phyloP scores from a whole-genome alignment of 2,888 invertebrate genomes.

The Nephrotoma appendiculata region DNA sequence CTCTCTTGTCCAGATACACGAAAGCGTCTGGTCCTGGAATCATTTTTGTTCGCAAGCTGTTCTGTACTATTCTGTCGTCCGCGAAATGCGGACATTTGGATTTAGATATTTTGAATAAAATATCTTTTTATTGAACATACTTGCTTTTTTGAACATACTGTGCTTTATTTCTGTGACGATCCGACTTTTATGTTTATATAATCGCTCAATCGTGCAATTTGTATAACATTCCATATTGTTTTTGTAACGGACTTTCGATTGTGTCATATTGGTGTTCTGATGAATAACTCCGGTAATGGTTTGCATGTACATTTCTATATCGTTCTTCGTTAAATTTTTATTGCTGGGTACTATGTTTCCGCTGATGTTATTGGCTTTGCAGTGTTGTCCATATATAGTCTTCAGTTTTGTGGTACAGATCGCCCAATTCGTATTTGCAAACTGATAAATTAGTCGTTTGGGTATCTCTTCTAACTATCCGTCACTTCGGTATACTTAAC shows the following conservation, averaged over 20 bases:
- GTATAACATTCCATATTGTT: background rate
- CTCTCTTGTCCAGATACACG: too few species aligned
- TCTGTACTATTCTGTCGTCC: too few species aligned
- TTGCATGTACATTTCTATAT: background rate
- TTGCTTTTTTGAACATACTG: too few species aligned
- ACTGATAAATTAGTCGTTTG: background rate
- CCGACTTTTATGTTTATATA: background rate
- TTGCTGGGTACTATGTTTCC: background rate
- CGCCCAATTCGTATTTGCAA: background rate
- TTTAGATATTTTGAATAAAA: too few species aligned
- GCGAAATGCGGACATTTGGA: too few species aligned
- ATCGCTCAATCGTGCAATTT: background rate
- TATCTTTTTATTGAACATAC: too few species aligned
- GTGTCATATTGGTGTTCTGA: background rate
- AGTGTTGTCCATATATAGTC: background rate
- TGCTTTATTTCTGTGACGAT: background rate
- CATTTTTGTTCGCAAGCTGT: too few species aligned
- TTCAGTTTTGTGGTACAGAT: background rate
- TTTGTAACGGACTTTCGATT: background rate
- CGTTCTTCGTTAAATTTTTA: background rate
- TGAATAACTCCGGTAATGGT: background rate
- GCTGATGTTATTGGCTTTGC: background rate
- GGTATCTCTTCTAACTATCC: background rate
- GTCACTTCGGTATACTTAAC: background rate
- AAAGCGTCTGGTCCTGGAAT: too few species aligned